These are phyloP conservation scores for Mycalesis mineus DNA, from an alignment of 2,888 invertebrate species.

Conservation along the genomic window DNA sequence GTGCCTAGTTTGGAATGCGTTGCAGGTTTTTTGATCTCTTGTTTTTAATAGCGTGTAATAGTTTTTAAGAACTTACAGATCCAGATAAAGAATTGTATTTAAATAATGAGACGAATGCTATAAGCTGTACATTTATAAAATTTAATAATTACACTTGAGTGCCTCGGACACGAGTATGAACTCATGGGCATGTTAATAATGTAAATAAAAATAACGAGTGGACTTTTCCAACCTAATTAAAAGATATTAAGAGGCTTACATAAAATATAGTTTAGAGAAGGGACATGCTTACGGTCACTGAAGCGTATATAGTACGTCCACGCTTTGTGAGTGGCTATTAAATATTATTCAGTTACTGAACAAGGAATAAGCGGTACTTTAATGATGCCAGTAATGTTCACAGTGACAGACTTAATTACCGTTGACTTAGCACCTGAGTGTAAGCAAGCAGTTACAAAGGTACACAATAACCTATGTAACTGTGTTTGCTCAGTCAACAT, in stretches of 20 bases:
- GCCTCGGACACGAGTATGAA: not conserved
- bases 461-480: slow-evolving; percentile 54
- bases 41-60: slow-evolving; percentile 45
- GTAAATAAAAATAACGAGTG: not conserved
- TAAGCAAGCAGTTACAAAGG: slow-evolving; percentile 49
- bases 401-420: slow-evolving; percentile 44
- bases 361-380: slow-evolving; percentile 14
- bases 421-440: slow-evolving; percentile 45
- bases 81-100: slow-evolving; percentile 11
- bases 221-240: not conserved
- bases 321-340: not conserved
- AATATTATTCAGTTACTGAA: slow-evolving; percentile 8
- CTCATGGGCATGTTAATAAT: not conserved
- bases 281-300: slow-evolving; percentile 20
- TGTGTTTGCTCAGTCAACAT: slow-evolving; percentile 59
- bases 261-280: slow-evolving; percentile 20
- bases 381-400: slow-evolving; percentile 19
- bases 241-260: not conserved
- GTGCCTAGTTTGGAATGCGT: slow-evolving; percentile 46
- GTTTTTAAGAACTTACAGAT: slow-evolving; percentile 1
- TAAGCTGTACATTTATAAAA: not conserved
- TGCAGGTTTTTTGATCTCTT: slow-evolving; percentile 47
- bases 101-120: slow-evolving; percentile 1
- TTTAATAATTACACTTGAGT: not conserved
- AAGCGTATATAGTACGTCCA: slow-evolving; percentile 23